Base-by-base conservation (phyloP, 2,797 vertebrate species). In the Catamblyrhynchus diadema region DNA sequence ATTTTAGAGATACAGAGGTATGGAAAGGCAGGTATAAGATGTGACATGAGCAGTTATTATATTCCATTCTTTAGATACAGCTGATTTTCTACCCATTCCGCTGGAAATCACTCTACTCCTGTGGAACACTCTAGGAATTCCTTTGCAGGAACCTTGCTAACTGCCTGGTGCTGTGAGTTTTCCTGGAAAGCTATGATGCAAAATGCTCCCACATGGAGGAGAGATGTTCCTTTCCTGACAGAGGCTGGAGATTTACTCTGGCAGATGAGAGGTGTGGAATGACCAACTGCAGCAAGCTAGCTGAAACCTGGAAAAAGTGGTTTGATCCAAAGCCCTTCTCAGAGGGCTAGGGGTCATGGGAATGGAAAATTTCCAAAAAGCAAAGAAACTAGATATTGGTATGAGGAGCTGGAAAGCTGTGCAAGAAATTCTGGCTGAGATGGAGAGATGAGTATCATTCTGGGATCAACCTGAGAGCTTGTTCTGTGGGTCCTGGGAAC, bases 191-290 rank as follows among this genome's bases (percentile, higher is more conserved):
- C 61, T 41, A 3, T 53, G 27, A 27, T n/a, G 27, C 22, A 57
- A 7, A 72, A 13, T 65, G 45, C 30, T 72, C 8, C 48, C 30
- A 2, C 0, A 0, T n/a, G 39, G 45, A 71, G 37, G 32, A 71
- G 25, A 51, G 74, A 14, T 70, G 57, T 37, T 78, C 13, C 21
- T 51, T 71, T 92, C 22, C 73, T 81, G 60, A 19, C 18, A 33
- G 10, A 35, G 41, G 22, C 60, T 59, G 30, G 41, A 61, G 45
- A 39, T 41, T 56, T 14, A 33, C 48, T 81, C 74, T 59, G 53
- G 44, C 37, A 53, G 33, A 19, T 30, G 23, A 75, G 30, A 60
- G 30, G 14, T 25, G 6, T 9, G 37, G 37, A 74, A 47, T 37
- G 27, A 14, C n/a, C 45, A 45, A 35, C 25, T 48, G 45, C 27